Evolutionary conservation across 2,888 invertebrate species (phyloP).

Genomic region (Zhuqinia jingwanae): DNA sequence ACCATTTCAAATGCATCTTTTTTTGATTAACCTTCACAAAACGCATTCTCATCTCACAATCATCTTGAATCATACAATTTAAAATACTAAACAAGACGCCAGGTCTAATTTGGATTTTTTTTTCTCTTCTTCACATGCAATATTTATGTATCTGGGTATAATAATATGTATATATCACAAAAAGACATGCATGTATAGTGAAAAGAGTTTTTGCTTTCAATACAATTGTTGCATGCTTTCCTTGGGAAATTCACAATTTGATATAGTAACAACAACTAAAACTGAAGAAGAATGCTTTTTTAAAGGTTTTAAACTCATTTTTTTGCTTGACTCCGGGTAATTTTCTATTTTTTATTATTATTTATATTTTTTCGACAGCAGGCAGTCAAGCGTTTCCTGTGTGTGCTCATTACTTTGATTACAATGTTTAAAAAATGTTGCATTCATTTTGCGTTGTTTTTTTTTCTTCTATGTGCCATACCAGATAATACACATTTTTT

Average conservation of each 20-base stretch:
- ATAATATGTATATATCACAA: no score
- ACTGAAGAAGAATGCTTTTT: conserved; percentile 36
- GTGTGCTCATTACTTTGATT: conserved; percentile 66
- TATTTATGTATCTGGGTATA: no score
- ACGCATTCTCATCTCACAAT: conserved; percentile 30
- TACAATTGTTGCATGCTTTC: conserved; percentile 49
- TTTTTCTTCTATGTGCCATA: conserved; percentile 28
- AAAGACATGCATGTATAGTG: background rate
- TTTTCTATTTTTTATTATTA: conserved; percentile 64
- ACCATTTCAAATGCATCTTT: background rate
- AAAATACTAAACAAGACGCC: conserved; percentile 6
- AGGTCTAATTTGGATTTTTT: conserved; percentile 56
- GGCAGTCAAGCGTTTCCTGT: conserved; percentile 67
- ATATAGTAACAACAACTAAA: background rate
- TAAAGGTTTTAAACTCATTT: conserved; percentile 34
- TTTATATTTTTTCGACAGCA: no score
- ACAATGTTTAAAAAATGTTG: conserved; percentile 25
- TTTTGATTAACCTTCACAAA: conserved; percentile 1
- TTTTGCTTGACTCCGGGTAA: conserved; percentile 67
- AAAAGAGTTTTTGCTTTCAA: conserved; percentile 35
- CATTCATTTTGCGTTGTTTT: conserved; percentile 1
- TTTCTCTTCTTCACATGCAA: background rate
- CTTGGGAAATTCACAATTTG: conserved; percentile 17
- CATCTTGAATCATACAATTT: conserved; percentile 36
- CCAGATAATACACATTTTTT: conserved; percentile 21